Evolutionary conservation across 2,113 vertebrate genomes (phyloP).

Genomic region (Platycercus adscitus): DNA sequence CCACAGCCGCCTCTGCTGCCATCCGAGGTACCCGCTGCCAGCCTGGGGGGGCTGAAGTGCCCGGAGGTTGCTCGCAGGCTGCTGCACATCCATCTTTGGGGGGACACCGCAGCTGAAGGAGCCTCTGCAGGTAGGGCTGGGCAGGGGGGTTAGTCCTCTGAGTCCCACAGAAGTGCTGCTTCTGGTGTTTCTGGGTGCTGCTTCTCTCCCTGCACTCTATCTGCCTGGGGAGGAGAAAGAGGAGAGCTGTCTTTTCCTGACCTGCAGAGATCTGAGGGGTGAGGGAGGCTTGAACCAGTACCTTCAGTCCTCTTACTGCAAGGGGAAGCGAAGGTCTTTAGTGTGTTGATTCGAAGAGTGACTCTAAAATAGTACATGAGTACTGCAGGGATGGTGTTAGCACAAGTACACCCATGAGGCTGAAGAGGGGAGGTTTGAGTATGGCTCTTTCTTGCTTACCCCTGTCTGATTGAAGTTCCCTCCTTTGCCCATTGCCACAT

Average conservation of each 20-base stretch:
- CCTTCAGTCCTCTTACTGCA: fast-evolving
- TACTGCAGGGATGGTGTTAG: background rate
- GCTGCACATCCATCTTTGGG: background rate
- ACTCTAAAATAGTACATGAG: fast-evolving
- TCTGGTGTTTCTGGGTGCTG: background rate
- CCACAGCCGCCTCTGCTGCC: background rate
- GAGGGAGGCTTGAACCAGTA: background rate
- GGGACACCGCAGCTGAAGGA: background rate
- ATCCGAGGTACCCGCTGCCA: background rate
- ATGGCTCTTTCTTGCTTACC: background rate
- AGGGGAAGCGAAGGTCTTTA: background rate
- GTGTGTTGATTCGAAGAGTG: fast-evolving
- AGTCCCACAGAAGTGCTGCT: background rate
- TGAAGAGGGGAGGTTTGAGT: background rate
- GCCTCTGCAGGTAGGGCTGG: background rate
- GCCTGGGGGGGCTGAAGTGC: background rate
- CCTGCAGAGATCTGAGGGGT: background rate
- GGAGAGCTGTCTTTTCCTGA: background rate
- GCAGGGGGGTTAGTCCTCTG: background rate
- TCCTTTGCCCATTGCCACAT: background rate
- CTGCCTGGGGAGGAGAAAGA: background rate
- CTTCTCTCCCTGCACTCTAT: background rate
- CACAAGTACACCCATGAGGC: background rate
- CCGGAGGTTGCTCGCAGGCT: background rate
- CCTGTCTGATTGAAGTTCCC: background rate